A percentile compares a stretch with the other conserved stretches of the same genome.
Evolutionary conservation across 2,888 invertebrate genomes (phyloP).

Genomic region (Nomada flava): DNA sequence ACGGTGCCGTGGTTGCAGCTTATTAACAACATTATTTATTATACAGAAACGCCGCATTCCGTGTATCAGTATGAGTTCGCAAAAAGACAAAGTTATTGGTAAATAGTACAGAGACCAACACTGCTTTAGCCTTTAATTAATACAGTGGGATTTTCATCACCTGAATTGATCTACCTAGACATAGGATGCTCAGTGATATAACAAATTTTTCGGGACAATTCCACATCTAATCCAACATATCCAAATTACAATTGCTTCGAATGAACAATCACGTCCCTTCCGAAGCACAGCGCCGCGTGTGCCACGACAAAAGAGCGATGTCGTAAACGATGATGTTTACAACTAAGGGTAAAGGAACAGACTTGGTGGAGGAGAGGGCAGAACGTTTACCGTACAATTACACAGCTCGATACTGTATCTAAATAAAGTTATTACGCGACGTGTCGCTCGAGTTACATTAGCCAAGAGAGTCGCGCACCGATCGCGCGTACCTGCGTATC

Average conservation of each 20-base stretch:
- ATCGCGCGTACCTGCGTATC: conserved; percentile 31
- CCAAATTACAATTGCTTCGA: conserved; percentile 74
- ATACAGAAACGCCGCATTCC: no score
- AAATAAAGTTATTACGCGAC: conserved; percentile 76
- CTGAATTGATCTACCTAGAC: no score
- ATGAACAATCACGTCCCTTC: conserved; percentile 68
- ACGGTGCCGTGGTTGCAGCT: no score
- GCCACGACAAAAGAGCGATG: conserved; percentile 27
- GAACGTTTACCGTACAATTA: conserved; percentile 72
- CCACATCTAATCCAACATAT: conserved; percentile 8
- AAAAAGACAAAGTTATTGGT: no score
- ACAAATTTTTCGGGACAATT: no score
- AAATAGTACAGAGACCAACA: no score
- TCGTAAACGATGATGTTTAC: conserved; percentile 74
- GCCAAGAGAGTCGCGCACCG: conserved; percentile 58
- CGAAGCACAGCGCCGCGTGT: conserved; percentile 22
- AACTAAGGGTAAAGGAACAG: conserved; percentile 40
- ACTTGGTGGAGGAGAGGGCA: not conserved
- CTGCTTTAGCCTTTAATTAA: no score
- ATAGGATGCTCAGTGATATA: no score
- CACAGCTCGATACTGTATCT: conserved; percentile 72
- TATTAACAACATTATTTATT: no score
- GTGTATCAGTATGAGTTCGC: no score
- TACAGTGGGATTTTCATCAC: no score
- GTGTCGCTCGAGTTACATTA: conserved; percentile 72